Conservation (phyloP, 2,113 vertebrate genomes). For the Stercorarius parasiticus region DNA sequence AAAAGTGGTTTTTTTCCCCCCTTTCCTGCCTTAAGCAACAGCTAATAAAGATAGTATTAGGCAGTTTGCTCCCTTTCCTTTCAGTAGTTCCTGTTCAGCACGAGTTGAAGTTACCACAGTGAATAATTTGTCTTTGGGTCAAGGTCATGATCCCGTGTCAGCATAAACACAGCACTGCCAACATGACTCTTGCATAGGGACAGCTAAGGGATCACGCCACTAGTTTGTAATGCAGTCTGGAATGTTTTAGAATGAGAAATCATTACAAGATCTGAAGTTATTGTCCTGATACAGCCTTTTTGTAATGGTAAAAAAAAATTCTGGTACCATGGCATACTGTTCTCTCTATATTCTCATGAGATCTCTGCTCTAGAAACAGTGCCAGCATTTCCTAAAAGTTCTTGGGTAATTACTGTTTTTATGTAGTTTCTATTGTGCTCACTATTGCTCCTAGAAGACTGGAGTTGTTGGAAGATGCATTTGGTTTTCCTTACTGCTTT, state of each 20-base stretch:
- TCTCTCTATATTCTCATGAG: neutral
- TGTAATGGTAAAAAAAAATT: neutral
- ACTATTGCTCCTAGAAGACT: neutral
- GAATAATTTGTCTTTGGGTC: conserved; percentile 13
- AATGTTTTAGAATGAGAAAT: neutral
- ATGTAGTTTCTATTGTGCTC: neutral
- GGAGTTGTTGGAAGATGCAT: neutral
- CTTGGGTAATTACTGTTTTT: neutral
- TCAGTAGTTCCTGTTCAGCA: neutral
- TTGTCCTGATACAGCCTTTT: neutral
- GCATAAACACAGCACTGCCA: neutral
- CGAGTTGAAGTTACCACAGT: neutral
- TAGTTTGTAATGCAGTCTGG: neutral
- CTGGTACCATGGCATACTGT: neutral
- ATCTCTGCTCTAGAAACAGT: neutral
- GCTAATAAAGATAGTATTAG: neutral
- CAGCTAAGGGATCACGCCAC: neutral
- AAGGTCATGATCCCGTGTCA: neutral
- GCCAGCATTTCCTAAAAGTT: neutral
- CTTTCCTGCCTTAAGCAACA: neutral
- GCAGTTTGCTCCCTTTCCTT: neutral
- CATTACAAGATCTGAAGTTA: neutral
- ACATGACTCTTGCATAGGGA: neutral
- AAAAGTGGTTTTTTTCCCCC: neutral
- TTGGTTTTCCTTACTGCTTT: conserved; percentile 20